Evolutionary conservation across 2,113 vertebrate species (phyloP).

Genomic region (Erpornis zantholeuca): DNA sequence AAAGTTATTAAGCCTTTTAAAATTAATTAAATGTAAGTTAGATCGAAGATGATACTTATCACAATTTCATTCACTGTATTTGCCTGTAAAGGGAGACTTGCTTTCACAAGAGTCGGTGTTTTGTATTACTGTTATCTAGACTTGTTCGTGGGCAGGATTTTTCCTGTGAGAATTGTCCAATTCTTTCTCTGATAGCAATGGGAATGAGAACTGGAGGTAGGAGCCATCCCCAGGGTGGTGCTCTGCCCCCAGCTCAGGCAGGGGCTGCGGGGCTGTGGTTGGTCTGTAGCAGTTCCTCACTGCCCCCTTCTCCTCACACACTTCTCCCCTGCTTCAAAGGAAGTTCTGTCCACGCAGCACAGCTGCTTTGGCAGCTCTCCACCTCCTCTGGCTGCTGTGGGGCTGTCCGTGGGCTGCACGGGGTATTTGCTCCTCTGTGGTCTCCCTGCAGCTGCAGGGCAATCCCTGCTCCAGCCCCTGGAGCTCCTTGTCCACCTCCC

Average conservation of each 20-base stretch:
- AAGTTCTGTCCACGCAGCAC: not conserved
- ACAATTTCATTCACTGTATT: not conserved
- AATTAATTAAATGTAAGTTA: not conserved
- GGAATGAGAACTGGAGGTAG: not conserved
- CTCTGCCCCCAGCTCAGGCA: not conserved
- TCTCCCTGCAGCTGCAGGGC: not conserved
- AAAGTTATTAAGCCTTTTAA: not conserved
- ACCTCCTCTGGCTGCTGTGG: rapidly evolving
- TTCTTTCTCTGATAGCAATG: not conserved
- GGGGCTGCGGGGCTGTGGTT: not conserved
- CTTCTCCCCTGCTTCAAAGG: rapidly evolving
- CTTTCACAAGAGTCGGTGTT: not conserved
- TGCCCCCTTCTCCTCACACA: not conserved
- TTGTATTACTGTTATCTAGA: not conserved
- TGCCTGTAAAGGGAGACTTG: not conserved
- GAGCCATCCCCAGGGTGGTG: rapidly evolving
- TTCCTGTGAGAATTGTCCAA: not conserved
- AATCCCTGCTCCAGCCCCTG: rapidly evolving
- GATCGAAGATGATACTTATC: not conserved
- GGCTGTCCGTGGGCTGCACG: not conserved
- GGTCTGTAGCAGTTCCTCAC: not conserved
- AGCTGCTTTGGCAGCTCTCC: not conserved
- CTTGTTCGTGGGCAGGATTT: not conserved
- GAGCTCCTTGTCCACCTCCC: not conserved
- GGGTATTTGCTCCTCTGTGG: not conserved